Base-by-base conservation (phyloP, 37 sponge, comb jelly and placozoan species). In the Mnemiopsis leidyi region DNA sequence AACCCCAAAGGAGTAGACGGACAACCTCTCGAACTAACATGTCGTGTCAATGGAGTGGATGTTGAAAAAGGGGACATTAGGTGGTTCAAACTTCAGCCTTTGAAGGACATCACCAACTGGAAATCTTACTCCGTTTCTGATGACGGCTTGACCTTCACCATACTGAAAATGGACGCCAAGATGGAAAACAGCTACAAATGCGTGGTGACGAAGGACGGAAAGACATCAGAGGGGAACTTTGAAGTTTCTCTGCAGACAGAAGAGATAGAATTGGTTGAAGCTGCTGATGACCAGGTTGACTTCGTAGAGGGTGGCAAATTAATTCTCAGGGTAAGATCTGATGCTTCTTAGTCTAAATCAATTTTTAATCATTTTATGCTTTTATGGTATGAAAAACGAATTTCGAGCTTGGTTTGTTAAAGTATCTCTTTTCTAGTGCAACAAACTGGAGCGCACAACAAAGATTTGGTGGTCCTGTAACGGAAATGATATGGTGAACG, bases 91-190 rank as follows among this genome's bases (percentile, higher is more conserved):
- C n/a, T n/a, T n/a, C n/a, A n/a, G n/a, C n/a, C n/a, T n/a, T n/a
- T n/a, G n/a, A n/a, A n/a, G n/a, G n/a, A 79, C 38, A 26, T 79
- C 26, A 79, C 82, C 82, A 32, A 79, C 37, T 36, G 16, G 36
- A 79, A 79, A 79, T 38, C 18, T 9, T 79, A 79, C 38, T 13
- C 35, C 28, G 82, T 79, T 21, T 79, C 82, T 38, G 37, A 2
- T 20, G 82, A 79, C 35, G 82, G 82, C 7, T 38, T 79, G 3
- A 79, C 82, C 7, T 38, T 79, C 16, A 79, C 82, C 38, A 79
- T 79, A 36, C 32, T 36, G 82, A 36, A 31, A 23, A 79, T 79
- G 82, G 38, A 79, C 36, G 38, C 82, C 23, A 36, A 36, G 7
- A n/a, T n/a, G n/a, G n/a, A n/a, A 71, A 30, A 30, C 7, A 30